These are phyloP conservation scores for Chrysemys picta DNA, from an alignment of 2,113 vertebrate genomes.

Conservation along the genomic window DNA sequence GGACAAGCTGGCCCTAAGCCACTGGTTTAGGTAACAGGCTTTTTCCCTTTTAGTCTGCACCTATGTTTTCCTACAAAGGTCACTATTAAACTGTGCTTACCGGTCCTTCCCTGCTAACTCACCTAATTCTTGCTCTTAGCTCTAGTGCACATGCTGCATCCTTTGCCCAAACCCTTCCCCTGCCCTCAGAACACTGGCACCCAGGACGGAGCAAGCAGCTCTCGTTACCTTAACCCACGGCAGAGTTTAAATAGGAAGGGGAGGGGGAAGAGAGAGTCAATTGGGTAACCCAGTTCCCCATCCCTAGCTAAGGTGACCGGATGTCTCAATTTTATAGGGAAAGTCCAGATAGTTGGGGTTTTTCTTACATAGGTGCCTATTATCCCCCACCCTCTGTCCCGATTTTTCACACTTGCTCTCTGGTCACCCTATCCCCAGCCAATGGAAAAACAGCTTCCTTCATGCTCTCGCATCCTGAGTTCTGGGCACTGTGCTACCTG, in stretches of 20 bases:
- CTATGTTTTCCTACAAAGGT: background rate
- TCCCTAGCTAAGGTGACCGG: too few relatives aligned
- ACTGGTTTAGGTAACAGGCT: background rate
- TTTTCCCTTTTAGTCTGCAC: background rate
- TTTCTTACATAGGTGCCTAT: too few relatives aligned
- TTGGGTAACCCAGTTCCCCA: too few relatives aligned
- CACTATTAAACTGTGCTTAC: rapidly evolving
- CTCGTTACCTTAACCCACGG: too few relatives aligned
- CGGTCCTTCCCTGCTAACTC: background rate
- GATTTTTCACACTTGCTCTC: too few relatives aligned
- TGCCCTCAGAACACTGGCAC: background rate
- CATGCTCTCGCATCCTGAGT: background rate
- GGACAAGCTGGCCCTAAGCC: background rate
- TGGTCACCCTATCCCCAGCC: too few relatives aligned
- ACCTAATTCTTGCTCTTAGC: background rate
- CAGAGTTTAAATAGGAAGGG: too few relatives aligned
- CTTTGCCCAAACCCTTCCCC: background rate
- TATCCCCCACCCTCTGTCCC: too few relatives aligned
- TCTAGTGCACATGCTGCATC: background rate
- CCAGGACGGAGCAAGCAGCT: rapidly evolving
- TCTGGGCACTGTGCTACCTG: background rate
- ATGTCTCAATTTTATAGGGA: too few relatives aligned
- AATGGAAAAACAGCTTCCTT: too few relatives aligned
- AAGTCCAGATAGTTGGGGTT: too few relatives aligned
- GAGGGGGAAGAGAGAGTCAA: too few relatives aligned